A percentile compares a stretch with the other conserved stretches of the same genome.
These are phyloP conservation scores for Aquatica leii DNA, from an alignment of 2,888 invertebrate species.

Conservation along the genomic window DNA sequence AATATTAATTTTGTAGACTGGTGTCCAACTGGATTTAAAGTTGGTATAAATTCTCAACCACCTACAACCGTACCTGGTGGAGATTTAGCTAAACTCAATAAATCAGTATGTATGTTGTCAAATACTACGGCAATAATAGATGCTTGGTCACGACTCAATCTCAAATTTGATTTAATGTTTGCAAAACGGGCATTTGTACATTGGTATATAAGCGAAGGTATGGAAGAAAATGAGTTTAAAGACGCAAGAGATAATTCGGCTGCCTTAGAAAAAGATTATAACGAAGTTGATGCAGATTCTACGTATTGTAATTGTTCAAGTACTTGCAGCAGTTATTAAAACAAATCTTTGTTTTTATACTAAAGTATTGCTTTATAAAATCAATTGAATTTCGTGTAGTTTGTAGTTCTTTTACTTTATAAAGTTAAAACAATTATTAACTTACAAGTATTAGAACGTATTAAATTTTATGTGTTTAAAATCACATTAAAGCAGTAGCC, in stretches of 20 bases:
- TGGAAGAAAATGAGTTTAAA: constrained; percentile 64
- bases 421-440: no score
- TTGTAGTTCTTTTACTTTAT: no score
- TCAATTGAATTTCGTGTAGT: no score
- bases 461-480: no score
- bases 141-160: constrained; percentile 64
- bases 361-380: no score
- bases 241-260: constrained; percentile 69
- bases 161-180: constrained; percentile 76
- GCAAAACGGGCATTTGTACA: constrained; percentile 76
- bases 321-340: no score
- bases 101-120: constrained; percentile 23
- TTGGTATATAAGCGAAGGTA: constrained; percentile 68
- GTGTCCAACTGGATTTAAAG: constrained; percentile 57
- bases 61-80: constrained; percentile 66
- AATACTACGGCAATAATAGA: constrained; percentile 50
- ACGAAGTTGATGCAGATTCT: constrained; percentile 56
- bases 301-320: background rate
- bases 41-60: constrained; percentile 65
- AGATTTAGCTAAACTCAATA: constrained; percentile 51
- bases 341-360: no score
- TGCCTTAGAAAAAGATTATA: constrained; percentile 67
- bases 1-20: constrained; percentile 51
- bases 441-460: no score
- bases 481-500: no score